Base-by-base conservation (phyloP, 2,113 vertebrate species). In the Prolemur simus region DNA sequence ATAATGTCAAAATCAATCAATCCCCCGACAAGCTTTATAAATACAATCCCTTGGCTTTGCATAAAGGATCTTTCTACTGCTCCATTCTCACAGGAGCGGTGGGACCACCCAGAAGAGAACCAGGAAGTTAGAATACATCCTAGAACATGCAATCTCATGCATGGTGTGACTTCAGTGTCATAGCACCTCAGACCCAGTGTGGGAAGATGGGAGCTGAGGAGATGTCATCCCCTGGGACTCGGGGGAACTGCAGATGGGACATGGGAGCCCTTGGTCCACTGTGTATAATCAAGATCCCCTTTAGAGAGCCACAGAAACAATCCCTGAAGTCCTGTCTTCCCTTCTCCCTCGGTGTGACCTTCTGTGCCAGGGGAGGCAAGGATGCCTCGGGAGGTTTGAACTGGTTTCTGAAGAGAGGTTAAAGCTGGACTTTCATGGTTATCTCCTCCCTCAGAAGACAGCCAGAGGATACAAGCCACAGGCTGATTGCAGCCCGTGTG, bases 1-100 rank as follows among this genome's bases (percentile, higher is more conserved):
- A 96, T 25, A 86, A 97, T 42, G 87, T 96, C 96, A 96, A 63
- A 96, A 92, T 96, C 93, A 91, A 97, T 60, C 49, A 14, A n/a
- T 2, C 77, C 0, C 1, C 71, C 12, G 80, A 74, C 88, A 80
- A 93, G 94, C 84, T 94, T 96, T 96, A 73, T 80, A 93, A 95
- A 76, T 54, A 87, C 69, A 82, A 8, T 18, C 10, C 18, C 3
- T 80, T 3, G 58, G 64, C 91, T 97, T 97, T 97, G 97, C 87
- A 83, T 78, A 80, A 60, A 87, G 66, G 47, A 63, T 49, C 68
- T 81, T 8, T 90, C 56, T 47, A 27, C 11, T 49, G 71, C 91
- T n/a, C 21, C 10, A 0, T 91, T 94, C 90, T 80, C 29, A 15
- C 0, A 34, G 71, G 49, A 69, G 25, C 3, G 2, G 25, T 45